phyloP scores from a whole-genome alignment of 1,140 invertebrate genomes.

The Drosophila repleta region DNA sequence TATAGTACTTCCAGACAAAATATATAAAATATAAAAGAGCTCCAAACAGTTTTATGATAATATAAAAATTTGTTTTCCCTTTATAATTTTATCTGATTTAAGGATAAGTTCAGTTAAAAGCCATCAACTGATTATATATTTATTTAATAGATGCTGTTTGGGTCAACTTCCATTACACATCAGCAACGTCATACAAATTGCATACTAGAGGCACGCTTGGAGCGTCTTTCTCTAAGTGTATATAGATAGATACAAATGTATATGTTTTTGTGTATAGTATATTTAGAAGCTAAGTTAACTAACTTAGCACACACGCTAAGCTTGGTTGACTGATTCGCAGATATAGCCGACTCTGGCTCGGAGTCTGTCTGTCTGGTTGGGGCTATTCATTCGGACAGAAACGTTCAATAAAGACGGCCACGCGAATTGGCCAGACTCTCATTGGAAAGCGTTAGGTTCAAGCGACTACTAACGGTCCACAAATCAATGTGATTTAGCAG shows the following conservation, averaged over 20 bases:
- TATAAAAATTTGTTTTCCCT: too few species aligned
- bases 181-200: neutral
- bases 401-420: conserved; percentile 80
- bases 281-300: conserved; percentile 48
- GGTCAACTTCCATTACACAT: neutral
- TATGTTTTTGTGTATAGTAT: conserved; percentile 12
- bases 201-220: neutral
- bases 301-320: conserved; percentile 45
- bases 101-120: too few species aligned
- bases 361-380: conserved; percentile 60
- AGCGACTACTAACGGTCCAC: conserved; percentile 13
- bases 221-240: conserved; percentile 24
- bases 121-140: too few species aligned
- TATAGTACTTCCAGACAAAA: too few species aligned
- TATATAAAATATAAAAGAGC: too few species aligned
- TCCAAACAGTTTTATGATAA: too few species aligned
- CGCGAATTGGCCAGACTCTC: conserved; percentile 56
- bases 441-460: conserved; percentile 49
- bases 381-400: conserved; percentile 73
- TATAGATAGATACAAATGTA: conserved; percentile 38
- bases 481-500: conserved; percentile 41
- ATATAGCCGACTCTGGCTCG: conserved; percentile 31
- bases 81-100: too few species aligned
- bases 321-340: conserved; percentile 36
- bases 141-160: too few species aligned